These are phyloP conservation scores for Lepidurus arcticus DNA, from an alignment of 1,140 invertebrate genomes.

Conservation along the genomic window DNA sequence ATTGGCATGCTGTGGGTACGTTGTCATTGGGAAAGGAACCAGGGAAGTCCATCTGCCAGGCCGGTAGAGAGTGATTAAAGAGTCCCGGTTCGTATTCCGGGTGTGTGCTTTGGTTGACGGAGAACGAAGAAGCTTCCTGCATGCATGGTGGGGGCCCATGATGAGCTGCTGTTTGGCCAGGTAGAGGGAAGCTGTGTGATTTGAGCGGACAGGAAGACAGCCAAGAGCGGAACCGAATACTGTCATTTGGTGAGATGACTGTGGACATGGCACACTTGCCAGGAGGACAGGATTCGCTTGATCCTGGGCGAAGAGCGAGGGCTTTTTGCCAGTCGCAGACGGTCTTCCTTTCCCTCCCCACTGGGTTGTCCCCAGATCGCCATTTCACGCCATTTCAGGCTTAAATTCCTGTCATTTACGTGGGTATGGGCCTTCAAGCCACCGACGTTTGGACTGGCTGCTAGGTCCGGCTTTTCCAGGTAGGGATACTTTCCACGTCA, in stretches of 20 bases:
- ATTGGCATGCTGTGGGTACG: constrained; percentile 14
- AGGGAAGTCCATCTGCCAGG: background rate
- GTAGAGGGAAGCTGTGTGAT: background rate
- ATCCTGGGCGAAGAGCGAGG: background rate
- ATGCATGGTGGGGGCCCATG: background rate
- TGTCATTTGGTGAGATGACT: background rate
- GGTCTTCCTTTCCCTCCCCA: background rate
- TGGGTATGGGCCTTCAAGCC: background rate
- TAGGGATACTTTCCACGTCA: background rate
- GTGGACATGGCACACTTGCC: constrained; percentile 14
- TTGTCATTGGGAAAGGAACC: background rate
- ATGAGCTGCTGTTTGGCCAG: background rate
- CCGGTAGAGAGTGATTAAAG: background rate
- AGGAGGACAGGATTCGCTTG: background rate
- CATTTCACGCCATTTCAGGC: background rate
- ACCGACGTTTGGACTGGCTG: background rate
- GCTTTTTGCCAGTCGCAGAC: background rate
- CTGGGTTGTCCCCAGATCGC: background rate
- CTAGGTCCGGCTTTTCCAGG: background rate
- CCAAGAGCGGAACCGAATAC: constrained; percentile 9
- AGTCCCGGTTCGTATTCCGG: background rate
- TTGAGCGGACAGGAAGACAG: background rate
- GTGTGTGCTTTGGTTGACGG: background rate
- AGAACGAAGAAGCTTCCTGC: background rate
- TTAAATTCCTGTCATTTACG: constrained; percentile 1